Evolutionary conservation across 92 coral and sea anemone species (phyloP).

Genomic region (Montipora capitata): DNA sequence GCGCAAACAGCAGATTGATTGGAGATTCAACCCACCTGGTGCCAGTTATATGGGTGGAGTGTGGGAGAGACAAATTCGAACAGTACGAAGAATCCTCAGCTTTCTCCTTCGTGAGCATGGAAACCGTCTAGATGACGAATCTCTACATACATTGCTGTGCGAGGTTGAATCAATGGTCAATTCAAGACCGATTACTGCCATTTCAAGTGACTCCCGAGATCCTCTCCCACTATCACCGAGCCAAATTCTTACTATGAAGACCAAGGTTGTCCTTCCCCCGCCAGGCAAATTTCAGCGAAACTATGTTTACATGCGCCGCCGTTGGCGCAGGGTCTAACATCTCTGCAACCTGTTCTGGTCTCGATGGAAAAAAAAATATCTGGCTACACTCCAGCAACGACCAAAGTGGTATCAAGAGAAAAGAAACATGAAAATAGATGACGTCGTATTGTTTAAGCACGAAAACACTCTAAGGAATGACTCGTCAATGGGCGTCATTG

Average conservation of each 20-base stretch:
- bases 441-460: neutral
- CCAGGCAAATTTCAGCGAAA: too few relatives aligned
- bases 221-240: too few relatives aligned
- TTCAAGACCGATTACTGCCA: too few relatives aligned
- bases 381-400: constrained; percentile 40
- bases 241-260: too few relatives aligned
- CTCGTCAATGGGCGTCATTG: constrained; percentile 24
- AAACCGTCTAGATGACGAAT: too few relatives aligned
- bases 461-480: constrained; percentile 19
- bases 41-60: constrained; percentile 77
- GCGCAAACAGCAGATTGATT: constrained; percentile 47
- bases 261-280: neutral
- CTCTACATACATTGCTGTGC: too few relatives aligned
- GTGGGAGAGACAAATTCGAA: constrained; percentile 63
- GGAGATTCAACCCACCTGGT: constrained; percentile 66
- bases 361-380: constrained; percentile 17
- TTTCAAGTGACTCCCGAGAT: too few relatives aligned
- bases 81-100: constrained; percentile 58
- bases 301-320: too few relatives aligned
- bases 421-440: too few relatives aligned
- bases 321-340: too few relatives aligned
- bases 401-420: constrained; percentile 25
- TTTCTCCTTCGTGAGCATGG: neutral
- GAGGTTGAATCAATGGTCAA: too few relatives aligned
- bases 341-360: constrained; percentile 23